Evolutionary conservation across 2,888 invertebrate genomes (phyloP), one percentile per base, ranked within the genome.

Genomic region (Stenolophus ochropezus): DNA sequence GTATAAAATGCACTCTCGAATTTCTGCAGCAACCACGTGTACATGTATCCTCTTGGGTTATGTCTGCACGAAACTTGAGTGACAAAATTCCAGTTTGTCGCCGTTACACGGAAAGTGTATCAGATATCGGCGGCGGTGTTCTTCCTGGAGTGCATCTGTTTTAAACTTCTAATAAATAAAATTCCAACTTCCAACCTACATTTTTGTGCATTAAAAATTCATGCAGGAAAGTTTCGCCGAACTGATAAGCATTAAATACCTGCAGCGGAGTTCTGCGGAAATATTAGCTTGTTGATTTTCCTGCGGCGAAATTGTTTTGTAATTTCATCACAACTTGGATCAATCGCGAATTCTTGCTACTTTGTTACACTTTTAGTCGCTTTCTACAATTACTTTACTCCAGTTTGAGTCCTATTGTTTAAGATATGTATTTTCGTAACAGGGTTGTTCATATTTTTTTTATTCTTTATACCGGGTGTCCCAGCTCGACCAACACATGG

Each of bases 131-230:
- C 53, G 25, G 61, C n/a, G 5, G 5, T 16, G 16, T 47, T 25
- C 5, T 51, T 5, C 4, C 73, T 61, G 14, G 71, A 74, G 53
- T 75, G 53, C 75, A 75, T 75, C 53, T 75, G 53, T 75, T 75
- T 53, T 53, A 75, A 71, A 75, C 27, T 75, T 75, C 21, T 73
- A 75, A 53, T 53, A 53, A 75, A 75, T 75, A 75, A 75, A 75
- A 75, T 75, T 75, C 47, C 53, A 75, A 53, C 53, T 53, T 27
- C 42, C 1, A 16, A 11, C 14, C 6, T 53, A 27, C 51, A 75
- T 75, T 75, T 75, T 53, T 53, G 53, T 27, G 11, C 53, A 27
- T 75, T 75, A 75, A 75, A 75, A 75, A 75, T 75, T 75, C 75
- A 75, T 75, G 51, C 21, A 8, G 23, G n/a, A 25, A 56, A 61